phyloP scores from a whole-genome alignment of 2,797 vertebrate species.

The Microctenopoma lineatum region DNA sequence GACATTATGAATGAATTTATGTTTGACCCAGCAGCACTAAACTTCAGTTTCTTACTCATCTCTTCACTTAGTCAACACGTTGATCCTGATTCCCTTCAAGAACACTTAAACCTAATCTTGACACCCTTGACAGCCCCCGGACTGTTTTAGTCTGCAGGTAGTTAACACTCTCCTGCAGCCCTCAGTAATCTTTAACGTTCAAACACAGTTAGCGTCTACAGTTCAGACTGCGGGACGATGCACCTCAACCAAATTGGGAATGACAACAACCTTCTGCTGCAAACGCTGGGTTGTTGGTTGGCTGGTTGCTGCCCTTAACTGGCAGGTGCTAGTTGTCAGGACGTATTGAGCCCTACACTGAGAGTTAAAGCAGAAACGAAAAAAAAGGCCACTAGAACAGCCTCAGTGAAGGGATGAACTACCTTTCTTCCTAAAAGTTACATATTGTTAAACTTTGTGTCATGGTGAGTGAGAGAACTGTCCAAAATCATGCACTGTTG shows the following conservation, averaged over 20 bases:
- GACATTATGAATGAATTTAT: not conserved
- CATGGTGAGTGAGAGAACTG: too few species aligned
- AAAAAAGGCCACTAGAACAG: too few species aligned
- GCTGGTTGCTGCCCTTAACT: not conserved
- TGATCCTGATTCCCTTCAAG: constrained; percentile 32
- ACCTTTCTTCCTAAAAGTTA: too few species aligned
- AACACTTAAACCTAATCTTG: constrained; percentile 48
- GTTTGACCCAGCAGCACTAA: constrained; percentile 29
- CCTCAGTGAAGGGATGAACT: too few species aligned
- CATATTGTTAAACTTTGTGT: too few species aligned
- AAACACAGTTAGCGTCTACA: constrained; percentile 44
- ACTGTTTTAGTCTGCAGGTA: constrained; percentile 33
- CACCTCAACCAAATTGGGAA: constrained; percentile 34
- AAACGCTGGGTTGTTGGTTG: not conserved
- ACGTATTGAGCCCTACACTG: too few species aligned
- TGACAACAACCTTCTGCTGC: constrained; percentile 55
- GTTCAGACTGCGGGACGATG: constrained; percentile 11
- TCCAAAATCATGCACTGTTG: too few species aligned
- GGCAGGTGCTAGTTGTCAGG: not conserved
- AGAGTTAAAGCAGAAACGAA: too few species aligned
- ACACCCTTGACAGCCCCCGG: constrained; percentile 38
- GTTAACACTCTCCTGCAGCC: constrained; percentile 20
- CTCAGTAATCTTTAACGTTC: constrained; percentile 52
- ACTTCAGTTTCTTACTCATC: constrained; percentile 43
- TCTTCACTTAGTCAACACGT: constrained; percentile 20